Evolutionary conservation across 2,888 invertebrate genomes (phyloP), one percentile per base, ranked within the genome.

Genomic region (Aspidiotus destructor): DNA sequence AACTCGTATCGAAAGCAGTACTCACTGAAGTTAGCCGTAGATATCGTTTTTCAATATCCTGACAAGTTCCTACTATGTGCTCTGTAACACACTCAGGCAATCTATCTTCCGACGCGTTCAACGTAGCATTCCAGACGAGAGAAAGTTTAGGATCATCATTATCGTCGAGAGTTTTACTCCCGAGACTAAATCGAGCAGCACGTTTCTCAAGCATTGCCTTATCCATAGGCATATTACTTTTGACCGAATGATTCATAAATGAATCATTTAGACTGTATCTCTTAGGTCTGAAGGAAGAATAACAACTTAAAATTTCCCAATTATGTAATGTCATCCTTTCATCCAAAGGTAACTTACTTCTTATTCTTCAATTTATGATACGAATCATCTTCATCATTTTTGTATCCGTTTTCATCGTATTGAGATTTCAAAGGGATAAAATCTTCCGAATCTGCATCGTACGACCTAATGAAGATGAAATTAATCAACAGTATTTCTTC

Each of bases 11-110:
- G n/a, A 1, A 63, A 57, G 15, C n/a, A 41, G 3, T 41, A 75
- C 76, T 76, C 75, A 85, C 85, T 70, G 84, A 79, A 48, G 99
- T 99, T 68, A 99, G 82, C 74, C 99, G 85, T 74, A 99, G 84
- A 79, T 96, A 99, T 61, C 89, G 89, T 78, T 99, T 99, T 79
- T 99, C 98, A 75, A 99, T 80, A 77, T 96, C 92, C 77, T 84
- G 84, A 79, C 94, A 95, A 17, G 93, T 93, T 72, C 98, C 99
- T 73, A 96, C 88, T 76, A 99, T 90, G 78, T 93, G 92, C 40
- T 62, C 61, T 8, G 60, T 61, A 11, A 41, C 52, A 11, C 68
- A 62, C 17, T 70, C 68, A 11, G 70, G 68, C 11, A 64, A 68
- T 54, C 60, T 58, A 62, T 70, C 70, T 61, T 72, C 72, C 42